Evolutionary conservation across 1,140 invertebrate genomes (phyloP).

Genomic region (Eupeodes corollae): DNA sequence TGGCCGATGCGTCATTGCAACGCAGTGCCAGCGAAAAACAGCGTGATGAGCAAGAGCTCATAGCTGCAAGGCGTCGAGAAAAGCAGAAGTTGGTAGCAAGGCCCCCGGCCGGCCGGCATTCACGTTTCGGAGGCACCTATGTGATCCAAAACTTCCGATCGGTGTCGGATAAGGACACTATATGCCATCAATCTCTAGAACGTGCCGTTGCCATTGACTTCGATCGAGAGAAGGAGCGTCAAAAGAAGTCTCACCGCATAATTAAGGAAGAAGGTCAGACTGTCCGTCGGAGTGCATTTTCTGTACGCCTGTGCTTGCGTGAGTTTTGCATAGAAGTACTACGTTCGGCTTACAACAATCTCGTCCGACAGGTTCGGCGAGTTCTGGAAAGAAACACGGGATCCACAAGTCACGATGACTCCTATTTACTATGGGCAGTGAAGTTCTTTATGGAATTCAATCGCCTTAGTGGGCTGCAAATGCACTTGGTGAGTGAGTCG

Average conservation of each 20-base stretch:
- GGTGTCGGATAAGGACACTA: conserved; percentile 78
- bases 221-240: conserved; percentile 57
- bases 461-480: conserved; percentile 67
- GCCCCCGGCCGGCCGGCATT: conserved; percentile 51
- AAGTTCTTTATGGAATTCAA: conserved; percentile 98
- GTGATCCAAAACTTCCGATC: conserved; percentile 88
- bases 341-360: conserved; percentile 74
- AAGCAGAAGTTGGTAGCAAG: conserved; percentile 31
- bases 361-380: conserved; percentile 35
- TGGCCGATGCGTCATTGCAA: conserved; percentile 66
- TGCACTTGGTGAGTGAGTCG: conserved; percentile 83
- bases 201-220: conserved; percentile 66
- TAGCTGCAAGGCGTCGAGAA: conserved; percentile 54
- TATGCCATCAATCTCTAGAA: conserved; percentile 74
- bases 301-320: conserved; percentile 75
- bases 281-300: conserved; percentile 63
- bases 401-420: conserved; percentile 63
- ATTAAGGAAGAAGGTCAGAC: conserved; percentile 42
- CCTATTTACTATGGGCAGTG: conserved; percentile 87
- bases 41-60: conserved; percentile 67
- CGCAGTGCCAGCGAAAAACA: conserved; percentile 67
- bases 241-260: conserved; percentile 39
- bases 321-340: conserved; percentile 92
- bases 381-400: conserved; percentile 33
- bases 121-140: conserved; percentile 86